These are phyloP conservation scores for Lydus trimaculatus DNA, from an alignment of 2,888 invertebrate genomes.

Conservation along the genomic window DNA sequence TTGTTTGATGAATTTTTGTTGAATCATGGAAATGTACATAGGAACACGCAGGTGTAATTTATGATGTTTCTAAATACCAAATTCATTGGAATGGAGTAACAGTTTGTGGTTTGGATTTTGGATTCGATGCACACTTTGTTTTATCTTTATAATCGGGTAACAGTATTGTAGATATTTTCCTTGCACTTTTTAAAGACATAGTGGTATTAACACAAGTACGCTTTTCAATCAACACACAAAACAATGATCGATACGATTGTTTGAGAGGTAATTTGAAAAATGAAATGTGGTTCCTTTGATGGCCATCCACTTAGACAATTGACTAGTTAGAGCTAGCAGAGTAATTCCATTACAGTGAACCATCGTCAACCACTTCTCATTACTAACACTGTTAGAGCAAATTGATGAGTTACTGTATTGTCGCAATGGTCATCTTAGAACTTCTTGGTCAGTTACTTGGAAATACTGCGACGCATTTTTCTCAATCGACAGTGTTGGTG, in stretches of 20 bases:
- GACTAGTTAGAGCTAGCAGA: slow-evolving; percentile 40
- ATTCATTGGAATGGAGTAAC: slow-evolving; percentile 7
- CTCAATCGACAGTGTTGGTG: slow-evolving; percentile 34
- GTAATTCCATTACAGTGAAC: slow-evolving; percentile 32
- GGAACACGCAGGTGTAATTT: not conserved
- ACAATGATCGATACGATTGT: slow-evolving; percentile 22
- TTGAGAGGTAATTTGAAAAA: slow-evolving; percentile 28
- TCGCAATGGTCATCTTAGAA: slow-evolving; percentile 36
- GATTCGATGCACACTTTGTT: not conserved
- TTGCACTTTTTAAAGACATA: not conserved
- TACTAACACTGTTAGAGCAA: slow-evolving; percentile 38
- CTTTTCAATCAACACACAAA: not conserved
- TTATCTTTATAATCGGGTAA: not conserved
- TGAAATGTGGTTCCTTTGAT: slow-evolving; percentile 49
- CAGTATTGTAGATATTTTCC: not conserved
- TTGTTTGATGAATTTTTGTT: not conserved
- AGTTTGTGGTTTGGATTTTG: not conserved
- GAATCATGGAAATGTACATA: not conserved
- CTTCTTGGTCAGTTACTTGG: slow-evolving; percentile 26
- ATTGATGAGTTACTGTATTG: slow-evolving; percentile 35
- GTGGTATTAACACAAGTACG: not conserved
- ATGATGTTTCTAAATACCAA: slow-evolving; percentile 4
- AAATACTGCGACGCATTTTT: slow-evolving; percentile 34
- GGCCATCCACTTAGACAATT: slow-evolving; percentile 44
- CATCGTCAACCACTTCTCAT: slow-evolving; percentile 37